Base-by-base conservation (phyloP, 35 echinoderm and acorn worm species). In the Eucidaris tribuloides region DNA sequence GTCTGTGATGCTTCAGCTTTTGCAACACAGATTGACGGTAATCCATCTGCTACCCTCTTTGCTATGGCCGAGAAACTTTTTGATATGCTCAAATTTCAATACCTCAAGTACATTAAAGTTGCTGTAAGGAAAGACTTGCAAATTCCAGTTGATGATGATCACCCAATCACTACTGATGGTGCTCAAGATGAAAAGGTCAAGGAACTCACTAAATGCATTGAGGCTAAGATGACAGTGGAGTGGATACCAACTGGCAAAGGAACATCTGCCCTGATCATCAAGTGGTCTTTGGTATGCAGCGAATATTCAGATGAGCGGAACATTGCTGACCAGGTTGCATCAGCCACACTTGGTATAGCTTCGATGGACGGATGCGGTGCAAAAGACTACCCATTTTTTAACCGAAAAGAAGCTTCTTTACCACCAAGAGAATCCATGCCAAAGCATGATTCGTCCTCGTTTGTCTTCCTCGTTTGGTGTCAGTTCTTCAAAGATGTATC, bases 1-100 rank as follows among this genome's bases (percentile, higher is more conserved):
- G 79, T 81, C 0, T 81, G 79, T 61, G 79, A 81, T 39, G 52
- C 79, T 0, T 81, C 79, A n/a, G 79, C 79, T 30, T 81, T 81
- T 81, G 79, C 79, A 13, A 81, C 79, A 2, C 49, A 60, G 23
- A 81, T 33, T 4, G 79, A 81, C 22, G 79, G 79, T 4, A 81
- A 81, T 45, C 79, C 79, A 18, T 3, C 79, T 4, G 79, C 79
- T 41, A 81, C 79, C 15, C 79, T 81, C 49, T 81, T 14, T 61
- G 79, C 52, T 2, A 81, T 81, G 79, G 79, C 43, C 19, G 79
- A 81, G 36, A 81, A 81, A 81, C 54, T 81, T 7, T 31, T 57
- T 81, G 52, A 81, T 19, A 81, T 81, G 79, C 24, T 61, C 23
- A 81, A 60, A 18, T 81, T 11, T 45, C 79, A 81, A 36, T 58